phyloP scores from a whole-genome alignment of 1,140 invertebrate genomes.

The Patella vulgata region DNA sequence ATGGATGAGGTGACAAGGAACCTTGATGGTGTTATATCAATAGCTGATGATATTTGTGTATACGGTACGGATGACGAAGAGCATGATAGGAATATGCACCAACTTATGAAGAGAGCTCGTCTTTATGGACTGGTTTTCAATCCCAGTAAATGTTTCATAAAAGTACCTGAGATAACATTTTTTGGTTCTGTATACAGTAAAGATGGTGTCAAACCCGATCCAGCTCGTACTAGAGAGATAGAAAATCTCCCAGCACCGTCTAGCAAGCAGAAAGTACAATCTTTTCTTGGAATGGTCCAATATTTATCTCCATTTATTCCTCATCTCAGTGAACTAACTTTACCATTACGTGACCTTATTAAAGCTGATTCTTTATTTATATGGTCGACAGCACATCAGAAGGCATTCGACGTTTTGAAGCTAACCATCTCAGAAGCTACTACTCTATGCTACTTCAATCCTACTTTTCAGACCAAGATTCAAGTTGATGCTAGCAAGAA shows the following conservation, averaged over 20 bases:
- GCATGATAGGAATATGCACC: neutral
- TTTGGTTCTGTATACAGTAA: slow-evolving; percentile 30
- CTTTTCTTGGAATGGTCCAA: slow-evolving; percentile 37
- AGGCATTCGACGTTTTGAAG: slow-evolving; percentile 33
- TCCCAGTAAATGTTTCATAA: neutral
- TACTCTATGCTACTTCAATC: slow-evolving; percentile 22
- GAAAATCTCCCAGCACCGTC: slow-evolving; percentile 16
- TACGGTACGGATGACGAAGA: neutral
- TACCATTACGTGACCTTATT: slow-evolving; percentile 42
- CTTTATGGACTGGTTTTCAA: neutral
- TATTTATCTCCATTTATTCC: slow-evolving; percentile 36
- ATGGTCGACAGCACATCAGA: slow-evolving; percentile 17
- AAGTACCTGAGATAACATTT: slow-evolving; percentile 42
- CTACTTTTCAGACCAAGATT: slow-evolving; percentile 4
- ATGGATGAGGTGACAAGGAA: neutral
- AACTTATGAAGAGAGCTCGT: neutral
- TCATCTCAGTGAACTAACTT: slow-evolving; percentile 23
- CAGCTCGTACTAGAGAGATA: slow-evolving; percentile 60
- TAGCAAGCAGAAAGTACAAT: slow-evolving; percentile 20
- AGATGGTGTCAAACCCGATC: slow-evolving; percentile 44
- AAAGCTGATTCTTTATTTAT: slow-evolving; percentile 21
- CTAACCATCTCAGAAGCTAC: slow-evolving; percentile 14
- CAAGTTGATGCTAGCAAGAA: slow-evolving; percentile 30
- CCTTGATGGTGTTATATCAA: neutral
- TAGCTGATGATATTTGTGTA: neutral